A percentile compares a stretch with the other conserved stretches of the same genome.
Evolutionary conservation across 2,888 invertebrate species (phyloP).

Genomic region (Sabatieria punctata): DNA sequence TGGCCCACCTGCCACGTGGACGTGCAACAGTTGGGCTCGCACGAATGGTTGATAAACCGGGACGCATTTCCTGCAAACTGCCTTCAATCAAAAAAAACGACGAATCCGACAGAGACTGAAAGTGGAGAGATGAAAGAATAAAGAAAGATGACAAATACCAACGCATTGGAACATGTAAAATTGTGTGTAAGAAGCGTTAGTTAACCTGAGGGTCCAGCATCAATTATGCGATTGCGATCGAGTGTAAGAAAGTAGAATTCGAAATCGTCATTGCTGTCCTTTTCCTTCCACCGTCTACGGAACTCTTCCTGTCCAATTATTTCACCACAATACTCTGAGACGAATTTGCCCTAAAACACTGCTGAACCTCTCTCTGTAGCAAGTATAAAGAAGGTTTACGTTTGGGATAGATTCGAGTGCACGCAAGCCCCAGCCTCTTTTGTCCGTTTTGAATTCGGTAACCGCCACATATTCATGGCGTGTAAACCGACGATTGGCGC

Average conservation of each 20-base stretch:
- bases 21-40: constrained; percentile 82
- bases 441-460: constrained; percentile 47
- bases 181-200: not conserved
- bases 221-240: constrained; percentile 67
- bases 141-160: not conserved
- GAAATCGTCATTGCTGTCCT: constrained; percentile 57
- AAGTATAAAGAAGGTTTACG: constrained; percentile 24
- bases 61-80: constrained; percentile 7
- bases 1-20: constrained; percentile 92
- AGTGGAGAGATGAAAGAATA: too few species aligned
- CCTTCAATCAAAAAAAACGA: not conserved
- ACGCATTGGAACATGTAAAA: not conserved
- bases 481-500: constrained; percentile 72
- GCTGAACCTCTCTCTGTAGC: too few species aligned
- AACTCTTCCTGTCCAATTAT: constrained; percentile 77
- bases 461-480: constrained; percentile 57
- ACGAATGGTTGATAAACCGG: constrained; percentile 76
- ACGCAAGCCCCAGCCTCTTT: constrained; percentile 70
- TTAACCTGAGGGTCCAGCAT: constrained; percentile 43
- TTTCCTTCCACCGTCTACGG: constrained; percentile 54
- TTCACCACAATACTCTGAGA: constrained; percentile 90
- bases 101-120: too few species aligned
- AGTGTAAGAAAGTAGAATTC: constrained; percentile 82
- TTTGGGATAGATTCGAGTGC: constrained; percentile 50
- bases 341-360: constrained; percentile 57